Evolutionary conservation across 1,140 invertebrate species (phyloP).

Genomic region (Frieseomelitta varia): DNA sequence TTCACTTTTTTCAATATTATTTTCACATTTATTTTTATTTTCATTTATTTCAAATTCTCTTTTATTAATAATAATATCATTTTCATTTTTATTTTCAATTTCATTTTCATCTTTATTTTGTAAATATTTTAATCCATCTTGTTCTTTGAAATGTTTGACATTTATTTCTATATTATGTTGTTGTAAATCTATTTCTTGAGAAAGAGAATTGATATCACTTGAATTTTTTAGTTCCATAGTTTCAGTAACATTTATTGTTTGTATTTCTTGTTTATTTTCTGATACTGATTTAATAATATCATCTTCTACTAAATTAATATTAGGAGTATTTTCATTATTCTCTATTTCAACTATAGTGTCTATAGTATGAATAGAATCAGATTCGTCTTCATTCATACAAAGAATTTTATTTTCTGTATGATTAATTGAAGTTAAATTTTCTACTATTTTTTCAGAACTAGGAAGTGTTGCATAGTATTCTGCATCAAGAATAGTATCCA

Average conservation of each 20-base stretch:
- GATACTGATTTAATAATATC: background rate
- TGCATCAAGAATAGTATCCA: slow-evolving; percentile 78
- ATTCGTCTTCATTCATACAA: slow-evolving; percentile 26
- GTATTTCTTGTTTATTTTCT: background rate
- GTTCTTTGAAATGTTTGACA: background rate
- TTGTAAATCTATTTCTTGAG: background rate
- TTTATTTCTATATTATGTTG: background rate
- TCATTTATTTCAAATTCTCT: slow-evolving; percentile 37
- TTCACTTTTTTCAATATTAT: slow-evolving; percentile 19
- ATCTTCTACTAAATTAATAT: slow-evolving; percentile 10
- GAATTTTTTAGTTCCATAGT: background rate
- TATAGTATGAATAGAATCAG: slow-evolving; percentile 28
- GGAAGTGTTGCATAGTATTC: slow-evolving; percentile 74
- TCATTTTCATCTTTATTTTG: slow-evolving; percentile 40
- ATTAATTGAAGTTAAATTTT: slow-evolving; percentile 17
- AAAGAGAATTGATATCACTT: background rate
- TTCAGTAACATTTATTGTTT: background rate
- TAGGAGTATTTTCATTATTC: background rate
- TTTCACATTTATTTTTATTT: slow-evolving; percentile 29
- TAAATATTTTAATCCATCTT: slow-evolving; percentile 19
- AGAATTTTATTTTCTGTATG: background rate
- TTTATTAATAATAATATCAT: slow-evolving; percentile 40
- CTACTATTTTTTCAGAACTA: slow-evolving; percentile 59
- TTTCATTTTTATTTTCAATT: background rate
- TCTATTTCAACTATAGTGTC: slow-evolving; percentile 22